Base-by-base conservation (phyloP, 1,140 invertebrate species). In the Drosophila biarmipes region DNA sequence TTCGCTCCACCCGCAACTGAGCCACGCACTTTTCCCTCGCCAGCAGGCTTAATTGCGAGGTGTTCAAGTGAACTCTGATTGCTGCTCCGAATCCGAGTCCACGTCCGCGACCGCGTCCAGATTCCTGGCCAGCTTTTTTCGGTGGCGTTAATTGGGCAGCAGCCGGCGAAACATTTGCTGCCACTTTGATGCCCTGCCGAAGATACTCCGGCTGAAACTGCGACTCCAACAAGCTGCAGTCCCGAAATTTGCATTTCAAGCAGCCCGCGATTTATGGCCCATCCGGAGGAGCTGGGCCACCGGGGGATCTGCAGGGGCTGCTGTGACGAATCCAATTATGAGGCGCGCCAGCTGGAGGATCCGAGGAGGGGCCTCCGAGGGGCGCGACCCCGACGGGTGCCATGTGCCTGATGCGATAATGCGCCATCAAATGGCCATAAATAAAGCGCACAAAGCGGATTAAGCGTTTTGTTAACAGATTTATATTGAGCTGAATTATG, bases 401-500 rank as follows among this genome's bases (percentile, higher is more conserved):
- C 81, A 87, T 87, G 84, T 86, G 82, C 69, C 84, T 86, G 82
- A 86, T 78, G 74, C 78, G 84, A 86, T 86, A 86, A 86, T 86
- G 82, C 71, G 78, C 84, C 85, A 87, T 87, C 84, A 87, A 87
- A 87, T 89, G 84, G 72, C 67, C 85, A 87, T 87, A 87, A 90
- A 87, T 87, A 87, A 87, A 76, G 75, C 64, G 80, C 79, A 87
- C 80, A 87, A 87, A 77, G 67, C 76, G 85, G 84, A 84, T 90
- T 87, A 87, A 87, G 85, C 84, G 84, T 87, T 87, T 87, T 87
- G 84, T 90, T 86, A 86, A 86, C 82, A 87, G 82, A 86, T 86
- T 86, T 86, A 86, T 86, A 86, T 86, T 86, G 82, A 82, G 62
- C 74, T 86, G 82, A 86, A 80, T 89, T 86, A 86, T 86, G 81